These are phyloP conservation scores for Amblyteles armatorius DNA, from an alignment of 2,888 invertebrate species.

Conservation along the genomic window DNA sequence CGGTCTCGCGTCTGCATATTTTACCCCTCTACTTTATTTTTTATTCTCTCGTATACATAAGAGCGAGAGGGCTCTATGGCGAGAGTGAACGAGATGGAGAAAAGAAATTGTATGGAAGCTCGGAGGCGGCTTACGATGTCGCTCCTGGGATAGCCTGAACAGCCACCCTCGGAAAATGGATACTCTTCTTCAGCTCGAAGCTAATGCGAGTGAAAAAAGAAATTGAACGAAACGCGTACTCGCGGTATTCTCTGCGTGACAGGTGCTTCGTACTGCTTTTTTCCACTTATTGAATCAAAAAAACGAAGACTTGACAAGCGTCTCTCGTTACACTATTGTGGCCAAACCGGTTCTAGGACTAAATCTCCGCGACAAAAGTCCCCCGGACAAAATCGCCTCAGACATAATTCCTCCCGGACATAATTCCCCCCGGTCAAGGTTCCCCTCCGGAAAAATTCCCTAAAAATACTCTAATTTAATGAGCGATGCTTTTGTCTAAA, in stretches of 20 bases:
- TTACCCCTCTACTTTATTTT: conserved; percentile 68
- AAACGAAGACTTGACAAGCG: background rate
- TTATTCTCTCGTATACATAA: conserved; percentile 33
- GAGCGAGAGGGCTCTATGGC: conserved; percentile 13
- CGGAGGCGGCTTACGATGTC: conserved; percentile 57
- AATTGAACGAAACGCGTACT: background rate
- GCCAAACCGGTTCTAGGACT: background rate
- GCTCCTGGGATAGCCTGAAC: conserved; percentile 26
- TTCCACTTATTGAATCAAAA: background rate
- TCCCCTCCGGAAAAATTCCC: too few relatives aligned
- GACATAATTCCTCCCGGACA: background rate
- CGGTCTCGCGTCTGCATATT: conserved; percentile 72
- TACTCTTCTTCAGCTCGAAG: conserved; percentile 33
- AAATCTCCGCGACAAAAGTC: background rate
- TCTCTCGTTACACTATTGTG: background rate
- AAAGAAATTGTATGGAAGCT: conserved; percentile 55
- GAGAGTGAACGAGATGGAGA: conserved; percentile 28
- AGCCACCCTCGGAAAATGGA: conserved; percentile 37
- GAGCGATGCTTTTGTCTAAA: background rate
- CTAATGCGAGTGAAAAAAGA: conserved; percentile 20
- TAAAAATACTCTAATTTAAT: too few relatives aligned
- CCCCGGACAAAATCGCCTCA: background rate
- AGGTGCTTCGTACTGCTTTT: background rate
- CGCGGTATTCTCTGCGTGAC: background rate
- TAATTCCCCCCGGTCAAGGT: too few relatives aligned